phyloP scores from a whole-genome alignment of 2,888 invertebrate species.

The Drosophila lacicola region DNA sequence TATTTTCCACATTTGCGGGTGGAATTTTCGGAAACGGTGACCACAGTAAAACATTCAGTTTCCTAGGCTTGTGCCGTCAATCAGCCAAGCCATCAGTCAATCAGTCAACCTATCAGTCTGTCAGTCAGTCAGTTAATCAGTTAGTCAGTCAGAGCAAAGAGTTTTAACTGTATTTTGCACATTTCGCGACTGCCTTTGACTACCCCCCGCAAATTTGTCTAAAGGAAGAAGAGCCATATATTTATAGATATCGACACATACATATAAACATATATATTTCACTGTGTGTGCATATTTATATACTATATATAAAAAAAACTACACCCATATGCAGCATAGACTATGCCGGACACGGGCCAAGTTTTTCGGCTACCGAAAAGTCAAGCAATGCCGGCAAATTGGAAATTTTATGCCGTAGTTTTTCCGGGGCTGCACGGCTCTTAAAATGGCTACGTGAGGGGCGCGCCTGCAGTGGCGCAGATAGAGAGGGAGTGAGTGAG shows the following conservation, averaged over 20 bases:
- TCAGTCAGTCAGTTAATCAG: too few relatives aligned
- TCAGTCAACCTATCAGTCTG: too few relatives aligned
- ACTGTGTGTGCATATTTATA: neutral
- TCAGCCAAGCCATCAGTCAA: too few relatives aligned
- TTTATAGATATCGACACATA: neutral
- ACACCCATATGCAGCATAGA: slow-evolving; percentile 56
- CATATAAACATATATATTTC: slow-evolving; percentile 1
- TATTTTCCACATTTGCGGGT: too few relatives aligned
- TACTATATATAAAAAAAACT: slow-evolving; percentile 23
- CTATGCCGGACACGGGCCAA: slow-evolving; percentile 61
- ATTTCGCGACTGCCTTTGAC: neutral
- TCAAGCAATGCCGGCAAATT: slow-evolving; percentile 73
- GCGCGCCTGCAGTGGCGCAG: slow-evolving; percentile 1
- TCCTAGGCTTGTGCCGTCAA: too few relatives aligned
- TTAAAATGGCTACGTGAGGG: slow-evolving; percentile 70
- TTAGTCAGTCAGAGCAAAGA: too few relatives aligned
- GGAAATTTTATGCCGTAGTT: slow-evolving; percentile 80
- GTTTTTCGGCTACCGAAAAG: slow-evolving; percentile 67
- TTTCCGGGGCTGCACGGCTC: slow-evolving; percentile 42
- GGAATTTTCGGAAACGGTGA: too few relatives aligned
- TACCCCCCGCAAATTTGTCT: neutral
- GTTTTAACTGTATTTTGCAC: neutral
- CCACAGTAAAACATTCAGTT: too few relatives aligned
- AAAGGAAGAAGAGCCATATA: slow-evolving; percentile 3
- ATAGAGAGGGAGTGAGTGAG: neutral